Percentiles rank a stretch among this genome's conserved stretches.
Evolutionary conservation across 2,888 invertebrate species (phyloP).

Genomic region (Rhorus exstirpatorius): DNA sequence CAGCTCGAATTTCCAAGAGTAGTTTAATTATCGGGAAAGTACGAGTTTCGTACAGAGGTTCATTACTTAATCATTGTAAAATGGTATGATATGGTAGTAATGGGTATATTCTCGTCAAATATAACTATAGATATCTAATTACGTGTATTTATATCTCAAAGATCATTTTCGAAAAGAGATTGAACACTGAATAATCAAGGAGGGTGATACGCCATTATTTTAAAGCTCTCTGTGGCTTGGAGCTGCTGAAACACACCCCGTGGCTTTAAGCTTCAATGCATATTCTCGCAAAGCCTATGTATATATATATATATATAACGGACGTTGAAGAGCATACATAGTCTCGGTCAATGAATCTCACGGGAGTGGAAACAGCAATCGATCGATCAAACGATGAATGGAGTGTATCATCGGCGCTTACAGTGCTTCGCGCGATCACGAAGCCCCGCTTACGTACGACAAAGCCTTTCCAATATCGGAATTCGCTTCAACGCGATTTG

Average conservation of each 20-base stretch:
- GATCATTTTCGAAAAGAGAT: slow-evolving; percentile 15
- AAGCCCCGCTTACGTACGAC: slow-evolving; percentile 34
- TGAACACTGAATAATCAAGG: slow-evolving; percentile 25
- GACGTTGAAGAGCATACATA: slow-evolving; percentile 12
- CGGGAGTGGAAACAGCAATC: slow-evolving; percentile 24
- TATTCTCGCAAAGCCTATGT: slow-evolving; percentile 27
- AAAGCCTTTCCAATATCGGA: slow-evolving; percentile 37
- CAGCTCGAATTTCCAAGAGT: slow-evolving; percentile 23
- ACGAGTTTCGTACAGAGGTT: slow-evolving; percentile 1
- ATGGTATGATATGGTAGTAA: neutral
- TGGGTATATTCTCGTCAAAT: neutral
- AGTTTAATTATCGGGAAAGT: slow-evolving; percentile 36
- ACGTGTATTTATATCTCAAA: neutral
- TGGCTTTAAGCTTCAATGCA: slow-evolving; percentile 23
- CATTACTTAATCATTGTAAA: slow-evolving; percentile 21
- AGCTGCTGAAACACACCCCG: neutral
- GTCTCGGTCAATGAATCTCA: slow-evolving; percentile 39
- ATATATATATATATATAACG: neutral
- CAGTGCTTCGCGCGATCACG: slow-evolving; percentile 33
- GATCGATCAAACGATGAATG: slow-evolving; percentile 61
- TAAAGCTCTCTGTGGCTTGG: slow-evolving; percentile 18
- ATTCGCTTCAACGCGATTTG: neutral
- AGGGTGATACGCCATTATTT: slow-evolving; percentile 6
- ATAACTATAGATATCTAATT: slow-evolving; percentile 10
- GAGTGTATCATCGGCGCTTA: slow-evolving; percentile 32